These are phyloP conservation scores for Gnathonemus echidnorhynchus DNA, from an alignment of 2,113 vertebrate species.

Conservation along the genomic window DNA sequence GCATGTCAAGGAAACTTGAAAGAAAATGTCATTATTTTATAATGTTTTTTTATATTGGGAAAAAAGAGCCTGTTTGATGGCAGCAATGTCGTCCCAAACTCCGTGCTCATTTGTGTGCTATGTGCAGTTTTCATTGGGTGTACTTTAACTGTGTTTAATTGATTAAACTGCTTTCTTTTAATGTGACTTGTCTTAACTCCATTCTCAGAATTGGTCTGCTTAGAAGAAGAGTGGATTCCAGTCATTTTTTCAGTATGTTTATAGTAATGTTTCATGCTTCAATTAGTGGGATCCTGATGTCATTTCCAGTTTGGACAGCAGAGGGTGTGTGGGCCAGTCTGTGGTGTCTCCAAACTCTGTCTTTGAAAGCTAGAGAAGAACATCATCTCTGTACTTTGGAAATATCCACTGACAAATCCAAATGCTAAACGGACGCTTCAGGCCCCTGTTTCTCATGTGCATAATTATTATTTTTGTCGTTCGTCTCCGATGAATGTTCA, in stretches of 20 bases:
- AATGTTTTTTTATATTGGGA: not conserved
- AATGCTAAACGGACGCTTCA: conserved; percentile 47
- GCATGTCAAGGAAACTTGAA: not conserved
- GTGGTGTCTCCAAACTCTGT: not conserved
- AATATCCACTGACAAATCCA: not conserved
- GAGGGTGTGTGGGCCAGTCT: not conserved
- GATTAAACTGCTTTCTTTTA: not conserved
- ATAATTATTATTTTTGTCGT: conserved; percentile 72
- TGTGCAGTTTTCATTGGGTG: not conserved
- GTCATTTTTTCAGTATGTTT: not conserved
- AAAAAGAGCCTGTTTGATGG: not conserved
- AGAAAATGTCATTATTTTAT: not conserved
- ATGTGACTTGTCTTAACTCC: not conserved
- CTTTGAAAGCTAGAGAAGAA: not conserved
- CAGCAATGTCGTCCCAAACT: not conserved
- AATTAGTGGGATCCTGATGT: not conserved
- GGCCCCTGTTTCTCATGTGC: conserved; percentile 57
- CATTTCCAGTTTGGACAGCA: not conserved
- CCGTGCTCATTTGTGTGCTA: not conserved
- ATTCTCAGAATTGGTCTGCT: not conserved
- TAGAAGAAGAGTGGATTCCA: not conserved
- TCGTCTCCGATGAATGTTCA: conserved; percentile 67
- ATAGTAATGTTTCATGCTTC: not conserved
- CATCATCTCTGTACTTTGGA: not conserved
- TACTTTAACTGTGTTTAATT: not conserved